These are phyloP conservation scores for Molothrus ater DNA, from an alignment of 2,797 vertebrate genomes.

Conservation along the genomic window DNA sequence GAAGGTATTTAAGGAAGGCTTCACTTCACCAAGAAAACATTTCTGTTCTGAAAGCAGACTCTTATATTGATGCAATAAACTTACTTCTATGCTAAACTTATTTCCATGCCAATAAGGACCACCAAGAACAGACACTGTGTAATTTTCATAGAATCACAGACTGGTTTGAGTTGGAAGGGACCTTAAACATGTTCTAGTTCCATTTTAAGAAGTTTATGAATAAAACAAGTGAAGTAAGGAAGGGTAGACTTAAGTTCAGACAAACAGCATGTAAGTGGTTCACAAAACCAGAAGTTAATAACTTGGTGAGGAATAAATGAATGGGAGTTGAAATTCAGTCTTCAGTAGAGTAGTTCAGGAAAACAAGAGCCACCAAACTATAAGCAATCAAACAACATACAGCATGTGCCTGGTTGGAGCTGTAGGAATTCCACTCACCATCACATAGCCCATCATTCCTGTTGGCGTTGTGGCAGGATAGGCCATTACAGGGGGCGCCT, in stretches of 20 bases:
- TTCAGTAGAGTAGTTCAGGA: background rate
- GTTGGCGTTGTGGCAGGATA: conserved; percentile 95
- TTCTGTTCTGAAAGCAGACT: background rate
- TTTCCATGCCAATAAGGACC: background rate
- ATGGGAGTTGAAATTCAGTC: background rate
- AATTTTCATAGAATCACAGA: background rate
- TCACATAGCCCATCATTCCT: conserved; percentile 92
- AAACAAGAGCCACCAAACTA: background rate
- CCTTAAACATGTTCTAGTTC: background rate
- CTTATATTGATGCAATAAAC: background rate
- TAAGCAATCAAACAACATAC: accelerated
- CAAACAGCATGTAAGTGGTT: background rate
- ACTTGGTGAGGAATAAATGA: background rate
- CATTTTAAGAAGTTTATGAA: background rate
- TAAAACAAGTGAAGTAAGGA: background rate
- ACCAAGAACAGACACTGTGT: background rate
- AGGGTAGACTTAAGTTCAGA: background rate
- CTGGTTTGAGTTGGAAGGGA: background rate
- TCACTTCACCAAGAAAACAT: background rate
- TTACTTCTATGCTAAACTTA: background rate
- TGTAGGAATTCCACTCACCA: conserved; percentile 84
- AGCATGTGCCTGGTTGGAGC: background rate
- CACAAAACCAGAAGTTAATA: background rate
- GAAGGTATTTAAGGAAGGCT: background rate
- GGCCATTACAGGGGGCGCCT: conserved; percentile 95